phyloP scores from a whole-genome alignment of 2,113 vertebrate species.

The Ammodramus savannarum region DNA sequence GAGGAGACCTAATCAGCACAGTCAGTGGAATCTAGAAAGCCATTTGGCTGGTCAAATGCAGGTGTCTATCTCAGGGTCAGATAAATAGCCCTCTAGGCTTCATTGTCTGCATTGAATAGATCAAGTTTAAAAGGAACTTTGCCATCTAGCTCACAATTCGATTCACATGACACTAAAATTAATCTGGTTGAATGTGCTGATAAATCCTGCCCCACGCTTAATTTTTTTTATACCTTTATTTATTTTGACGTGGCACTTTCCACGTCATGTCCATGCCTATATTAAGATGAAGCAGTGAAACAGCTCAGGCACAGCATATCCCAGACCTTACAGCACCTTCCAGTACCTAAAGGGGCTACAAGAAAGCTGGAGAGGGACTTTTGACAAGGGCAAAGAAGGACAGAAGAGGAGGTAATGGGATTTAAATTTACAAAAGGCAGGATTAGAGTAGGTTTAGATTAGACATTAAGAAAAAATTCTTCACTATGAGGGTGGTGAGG shows the following conservation, averaged over 20 bases:
- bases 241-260: neutral
- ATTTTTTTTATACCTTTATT: neutral
- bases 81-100: neutral
- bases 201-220: neutral
- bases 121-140: neutral
- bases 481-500: rapidly evolving
- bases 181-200: neutral
- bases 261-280: neutral
- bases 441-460: neutral
- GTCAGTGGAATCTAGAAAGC: slow-evolving; percentile 32
- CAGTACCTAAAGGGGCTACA: neutral
- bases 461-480: neutral
- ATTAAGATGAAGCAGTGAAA: neutral
- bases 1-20: slow-evolving; percentile 41
- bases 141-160: neutral
- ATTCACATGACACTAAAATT: neutral
- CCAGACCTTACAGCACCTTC: neutral
- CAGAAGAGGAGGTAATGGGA: neutral
- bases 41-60: slow-evolving; percentile 11
- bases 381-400: neutral
- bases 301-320: neutral
- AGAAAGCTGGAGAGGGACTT: neutral
- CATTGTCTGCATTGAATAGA: neutral
- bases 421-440: neutral
- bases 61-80: neutral